Base-by-base conservation (phyloP, 37 sponge, comb jelly and placozoan genomes). In the Bolinopsis microptera region DNA sequence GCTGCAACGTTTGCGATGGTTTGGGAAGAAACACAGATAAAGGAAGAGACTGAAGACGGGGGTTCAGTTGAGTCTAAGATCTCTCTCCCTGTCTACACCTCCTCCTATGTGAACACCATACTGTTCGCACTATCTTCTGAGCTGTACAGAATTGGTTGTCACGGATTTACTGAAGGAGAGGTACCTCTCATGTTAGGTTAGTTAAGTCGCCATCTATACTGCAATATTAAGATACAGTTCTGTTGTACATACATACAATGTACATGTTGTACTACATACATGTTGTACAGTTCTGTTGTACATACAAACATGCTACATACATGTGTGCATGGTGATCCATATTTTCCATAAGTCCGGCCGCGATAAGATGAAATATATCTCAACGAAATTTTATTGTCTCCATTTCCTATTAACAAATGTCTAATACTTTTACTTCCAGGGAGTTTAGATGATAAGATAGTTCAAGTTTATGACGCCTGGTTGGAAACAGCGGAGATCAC, bases 1-100 rank as follows among this genome's bases (percentile, higher is more conserved):
- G 22, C 74, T n/a, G 22, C 18, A 5, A 72, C 26, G 3, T 72
- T 70, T 36, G 41, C 90, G 0, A 38, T 86, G 61, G 27, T 34
- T 8, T 86, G 90, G 90, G 90, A 86, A 38, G 90, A 86, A 27
- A 34, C 61, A 38, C 23, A 9, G n/a, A 86, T 86, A 13, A 86
- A 86, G 61, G 90, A 86, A 40, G 61, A 41, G 30, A 41, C 30
- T 24, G 90, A 39, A 30, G 90, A 86, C 38, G 90, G 90, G 2
- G 24, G 16, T 2, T 0, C 41, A 41, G 61, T 86, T 25, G 90
- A 86, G 30, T 41, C 61, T 38, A 86, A 86, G 35, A 34, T 86
- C 36, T 27, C 31, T 26, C 90, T 86, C 1, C 90, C 90, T n/a
- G 36, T 86, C n/a, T 40, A 38, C 61, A 39, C 38, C 30, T 86